Evolutionary conservation across 2,797 vertebrate genomes (phyloP).

Genomic region (Bovichtus diacanthus): DNA sequence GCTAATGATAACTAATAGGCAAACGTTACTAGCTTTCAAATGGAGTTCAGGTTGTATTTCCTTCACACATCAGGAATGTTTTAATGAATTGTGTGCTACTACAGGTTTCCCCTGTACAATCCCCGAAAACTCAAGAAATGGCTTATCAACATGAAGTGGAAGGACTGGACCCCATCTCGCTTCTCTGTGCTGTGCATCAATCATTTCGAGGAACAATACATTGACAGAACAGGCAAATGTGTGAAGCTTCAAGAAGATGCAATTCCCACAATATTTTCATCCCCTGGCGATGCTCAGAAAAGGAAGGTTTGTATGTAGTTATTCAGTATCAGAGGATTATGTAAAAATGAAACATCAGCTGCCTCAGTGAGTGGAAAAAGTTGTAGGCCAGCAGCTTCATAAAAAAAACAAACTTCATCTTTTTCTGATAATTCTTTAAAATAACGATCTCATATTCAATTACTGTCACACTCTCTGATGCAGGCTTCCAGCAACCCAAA

Average conservation of each 20-base stretch:
- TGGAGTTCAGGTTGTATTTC: neutral
- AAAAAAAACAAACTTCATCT: neutral
- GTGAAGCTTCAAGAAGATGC: constrained; percentile 74
- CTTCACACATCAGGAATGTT: neutral
- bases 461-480: neutral
- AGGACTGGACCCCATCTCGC: constrained; percentile 77
- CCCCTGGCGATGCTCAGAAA: constrained; percentile 42
- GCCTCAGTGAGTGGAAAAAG: neutral
- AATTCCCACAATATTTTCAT: constrained; percentile 77
- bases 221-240: constrained; percentile 70
- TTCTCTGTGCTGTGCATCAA: constrained; percentile 76
- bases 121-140: constrained; percentile 76
- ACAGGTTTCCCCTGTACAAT: constrained; percentile 79
- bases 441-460: neutral
- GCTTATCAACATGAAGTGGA: constrained; percentile 74
- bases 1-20: neutral
- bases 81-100: neutral
- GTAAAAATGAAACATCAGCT: neutral
- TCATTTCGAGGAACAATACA: constrained; percentile 75
- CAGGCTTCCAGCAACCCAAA: constrained; percentile 50
- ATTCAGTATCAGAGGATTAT: neutral
- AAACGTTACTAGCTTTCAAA: neutral
- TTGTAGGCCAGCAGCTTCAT: neutral
- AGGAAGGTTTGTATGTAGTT: constrained; percentile 48
- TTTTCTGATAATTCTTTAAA: neutral